Base-by-base conservation (phyloP, 1,140 invertebrate genomes). In the Schlechtendalia chinensis region DNA sequence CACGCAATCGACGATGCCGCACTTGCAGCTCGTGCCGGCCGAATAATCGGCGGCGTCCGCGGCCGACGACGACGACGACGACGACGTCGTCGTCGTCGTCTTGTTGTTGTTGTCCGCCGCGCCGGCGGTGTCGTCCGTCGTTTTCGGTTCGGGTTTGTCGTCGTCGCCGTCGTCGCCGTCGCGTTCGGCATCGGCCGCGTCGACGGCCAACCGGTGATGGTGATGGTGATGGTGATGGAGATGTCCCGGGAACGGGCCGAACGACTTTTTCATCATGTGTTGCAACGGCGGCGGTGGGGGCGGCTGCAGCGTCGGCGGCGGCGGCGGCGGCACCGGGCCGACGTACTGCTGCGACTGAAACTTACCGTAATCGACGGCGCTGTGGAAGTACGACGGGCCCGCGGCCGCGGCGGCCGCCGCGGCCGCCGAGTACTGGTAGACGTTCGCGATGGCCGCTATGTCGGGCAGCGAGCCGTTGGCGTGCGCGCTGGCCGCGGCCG, bases 401-500 rank as follows among this genome's bases (percentile, higher is more conserved):
- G 79, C 75, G 5, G 69, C n/a, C n/a, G n/a, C 65, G 3, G 77
- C 80, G 17, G 61, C 77, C 16, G 67, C 77, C 2, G 75, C 63
- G 1, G 80, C 77, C 16, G 72, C 83, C 71, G 82, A 81, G 75
- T 84, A 83, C 22, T 59, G 86, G 71, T 86, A 86, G 0, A 85
- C 85, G 59, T 83, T 83, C 0, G 85, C 85, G 6, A 86, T 83
- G 0, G 86, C 84, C 2, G 85, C 84, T 14, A 85, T 84, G 83
- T 84, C 83, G 81, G 82, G 81, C 47, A 82, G 71, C 39, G 75
- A 63, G n/a, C 75, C 75, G 81, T 83, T 72, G 80, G 81, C 80
- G 82, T 81, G 82, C 67, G 82, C 65, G 83, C 82, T 84, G 84
- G 83, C 54, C 83, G 84, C 92, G 0, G 95, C 94, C 0, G 95